Conservation (phyloP, 2,113 vertebrate species). For the Sinocyclocheilus anophthalmus region DNA sequence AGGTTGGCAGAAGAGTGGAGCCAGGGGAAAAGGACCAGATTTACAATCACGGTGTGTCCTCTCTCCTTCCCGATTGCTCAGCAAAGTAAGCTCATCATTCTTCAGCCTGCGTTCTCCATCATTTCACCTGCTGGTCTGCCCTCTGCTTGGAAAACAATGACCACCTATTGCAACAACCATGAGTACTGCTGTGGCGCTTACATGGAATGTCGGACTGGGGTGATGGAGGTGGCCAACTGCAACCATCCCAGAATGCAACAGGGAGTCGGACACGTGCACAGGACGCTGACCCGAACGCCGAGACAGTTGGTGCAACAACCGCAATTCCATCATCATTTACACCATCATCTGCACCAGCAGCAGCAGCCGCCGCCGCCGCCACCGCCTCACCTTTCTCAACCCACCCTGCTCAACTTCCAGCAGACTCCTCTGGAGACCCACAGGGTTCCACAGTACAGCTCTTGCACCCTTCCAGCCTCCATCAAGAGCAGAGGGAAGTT, state of each 20-base stretch:
- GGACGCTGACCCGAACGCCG: conserved; percentile 63
- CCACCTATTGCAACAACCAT: conserved; percentile 74
- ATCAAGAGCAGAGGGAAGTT: conserved; percentile 77
- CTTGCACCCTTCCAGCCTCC: conserved; percentile 75
- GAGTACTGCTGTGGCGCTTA: conserved; percentile 72
- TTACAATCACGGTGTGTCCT: conserved; percentile 45
- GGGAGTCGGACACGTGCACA: conserved; percentile 63
- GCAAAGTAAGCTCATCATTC: conserved; percentile 28
- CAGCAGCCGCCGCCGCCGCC: conserved; percentile 52
- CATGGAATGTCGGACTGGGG: conserved; percentile 59
- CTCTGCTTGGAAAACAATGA: conserved; percentile 66
- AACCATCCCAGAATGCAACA: conserved; percentile 57
- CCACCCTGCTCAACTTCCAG: conserved; percentile 58
- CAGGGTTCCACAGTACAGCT: conserved; percentile 64
- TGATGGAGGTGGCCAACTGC: conserved; percentile 26
- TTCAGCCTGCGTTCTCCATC: conserved; percentile 3
- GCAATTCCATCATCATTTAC: conserved; percentile 50
- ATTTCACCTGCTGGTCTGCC: conserved; percentile 31
- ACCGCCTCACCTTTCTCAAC: conserved; percentile 61
- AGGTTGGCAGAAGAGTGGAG: conserved; percentile 52
- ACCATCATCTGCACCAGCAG: conserved; percentile 43
- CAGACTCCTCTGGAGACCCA: conserved; percentile 35
- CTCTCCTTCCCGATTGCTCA: conserved; percentile 23
- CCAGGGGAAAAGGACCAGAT: conserved; percentile 54
- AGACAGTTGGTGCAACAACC: conserved; percentile 55